Conservation (phyloP, 2,797 vertebrate genomes). For the Pterois miles region DNA sequence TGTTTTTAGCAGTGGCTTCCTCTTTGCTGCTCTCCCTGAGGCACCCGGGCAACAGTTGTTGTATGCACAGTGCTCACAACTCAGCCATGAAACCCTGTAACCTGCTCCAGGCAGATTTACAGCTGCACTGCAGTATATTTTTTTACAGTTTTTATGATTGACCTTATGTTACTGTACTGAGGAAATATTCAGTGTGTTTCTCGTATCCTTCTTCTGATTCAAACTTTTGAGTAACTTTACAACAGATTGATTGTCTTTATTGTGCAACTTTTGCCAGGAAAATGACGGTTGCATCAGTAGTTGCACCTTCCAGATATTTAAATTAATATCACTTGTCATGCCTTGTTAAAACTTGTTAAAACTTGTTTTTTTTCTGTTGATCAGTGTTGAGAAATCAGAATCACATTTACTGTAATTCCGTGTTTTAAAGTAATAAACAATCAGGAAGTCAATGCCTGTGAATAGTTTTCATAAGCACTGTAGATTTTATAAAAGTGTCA, state of each 20-base stretch:
- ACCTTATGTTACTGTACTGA: not conserved
- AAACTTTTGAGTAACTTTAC: not conserved
- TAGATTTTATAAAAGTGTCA: slow-evolving; percentile 39
- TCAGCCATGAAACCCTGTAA: slow-evolving; percentile 29
- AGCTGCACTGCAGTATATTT: not conserved
- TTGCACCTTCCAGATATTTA: not conserved
- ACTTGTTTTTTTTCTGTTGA: not conserved
- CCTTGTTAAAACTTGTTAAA: slow-evolving; percentile 7
- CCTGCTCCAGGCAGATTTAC: slow-evolving; percentile 23
- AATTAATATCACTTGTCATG: not conserved
- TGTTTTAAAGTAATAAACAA: not conserved
- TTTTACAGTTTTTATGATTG: not conserved
- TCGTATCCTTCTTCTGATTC: not conserved
- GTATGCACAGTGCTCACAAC: slow-evolving; percentile 20
- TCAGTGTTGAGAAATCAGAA: not conserved
- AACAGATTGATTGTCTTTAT: not conserved
- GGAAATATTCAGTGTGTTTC: not conserved
- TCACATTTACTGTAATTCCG: not conserved
- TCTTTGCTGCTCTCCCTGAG: slow-evolving; percentile 16
- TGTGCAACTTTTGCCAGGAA: not conserved
- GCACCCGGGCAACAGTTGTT: slow-evolving; percentile 16
- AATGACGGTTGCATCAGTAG: not conserved
- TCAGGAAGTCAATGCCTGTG: not conserved
- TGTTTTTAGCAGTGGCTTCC: slow-evolving; percentile 17
- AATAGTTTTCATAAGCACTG: not conserved